A percentile compares a stretch with the other conserved stretches of the same genome.
Evolutionary conservation across 92 coral and sea anemone species (phyloP).

Genomic region (Paragorgia papillata): DNA sequence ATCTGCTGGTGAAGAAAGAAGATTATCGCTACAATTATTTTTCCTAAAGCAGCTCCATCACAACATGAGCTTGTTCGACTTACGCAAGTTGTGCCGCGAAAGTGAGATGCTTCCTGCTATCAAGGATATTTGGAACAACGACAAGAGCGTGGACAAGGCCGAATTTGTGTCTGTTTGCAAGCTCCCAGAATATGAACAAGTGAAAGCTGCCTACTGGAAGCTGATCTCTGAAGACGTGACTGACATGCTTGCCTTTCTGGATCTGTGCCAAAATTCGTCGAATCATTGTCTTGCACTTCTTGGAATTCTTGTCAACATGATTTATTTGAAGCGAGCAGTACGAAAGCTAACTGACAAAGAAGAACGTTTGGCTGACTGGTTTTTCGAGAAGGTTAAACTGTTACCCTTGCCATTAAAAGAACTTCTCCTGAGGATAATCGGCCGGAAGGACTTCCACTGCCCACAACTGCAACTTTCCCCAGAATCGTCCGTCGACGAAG

Average conservation of each 20-base stretch:
- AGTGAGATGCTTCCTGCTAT: slow-evolving; percentile 58
- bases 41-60: slow-evolving; percentile 79
- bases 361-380: slow-evolving; percentile 58
- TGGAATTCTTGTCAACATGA: slow-evolving; percentile 61
- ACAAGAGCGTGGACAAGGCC: slow-evolving; percentile 18
- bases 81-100: slow-evolving; percentile 55
- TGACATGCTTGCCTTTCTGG: slow-evolving; percentile 4
- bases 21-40: slow-evolving; percentile 46
- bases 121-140: slow-evolving; percentile 50
- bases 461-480: slow-evolving; percentile 68
- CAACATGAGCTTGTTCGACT: slow-evolving; percentile 58
- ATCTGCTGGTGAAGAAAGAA: slow-evolving; percentile 34
- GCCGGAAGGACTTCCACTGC: slow-evolving; percentile 65
- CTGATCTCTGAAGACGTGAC: neutral
- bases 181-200: slow-evolving; percentile 31
- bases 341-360: slow-evolving; percentile 76
- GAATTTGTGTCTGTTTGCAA: slow-evolving; percentile 30
- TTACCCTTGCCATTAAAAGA: slow-evolving; percentile 52
- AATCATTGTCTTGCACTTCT: slow-evolving; percentile 58
- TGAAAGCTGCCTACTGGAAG: slow-evolving; percentile 31
- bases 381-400: slow-evolving; percentile 30
- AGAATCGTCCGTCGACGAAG: slow-evolving; percentile 62
- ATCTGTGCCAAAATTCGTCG: slow-evolving; percentile 30
- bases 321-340: slow-evolving; percentile 72
- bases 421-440: slow-evolving; percentile 64